Percentiles rank a stretch among this genome's conserved stretches.
Evolutionary conservation across 2,113 vertebrate species (phyloP).

Genomic region (Triplophysa dalaica): DNA sequence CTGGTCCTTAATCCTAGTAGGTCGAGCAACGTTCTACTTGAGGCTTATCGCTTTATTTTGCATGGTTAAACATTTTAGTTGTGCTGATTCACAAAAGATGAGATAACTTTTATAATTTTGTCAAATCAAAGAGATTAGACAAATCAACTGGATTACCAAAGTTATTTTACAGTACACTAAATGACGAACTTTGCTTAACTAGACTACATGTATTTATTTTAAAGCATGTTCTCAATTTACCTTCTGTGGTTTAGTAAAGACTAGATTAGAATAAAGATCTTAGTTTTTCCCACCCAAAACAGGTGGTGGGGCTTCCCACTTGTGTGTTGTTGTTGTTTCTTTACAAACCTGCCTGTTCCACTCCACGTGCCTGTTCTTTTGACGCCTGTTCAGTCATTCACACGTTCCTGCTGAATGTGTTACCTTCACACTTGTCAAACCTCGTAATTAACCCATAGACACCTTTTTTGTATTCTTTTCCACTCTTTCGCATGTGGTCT

Average conservation of each 20-base stretch:
- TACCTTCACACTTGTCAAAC: conserved; percentile 58
- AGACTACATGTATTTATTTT: background rate
- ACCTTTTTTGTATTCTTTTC: background rate
- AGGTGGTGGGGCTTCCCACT: background rate
- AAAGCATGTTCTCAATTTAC: background rate
- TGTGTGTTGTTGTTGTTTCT: background rate
- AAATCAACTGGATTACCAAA: no score
- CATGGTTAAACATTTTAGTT: no score
- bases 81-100: no score
- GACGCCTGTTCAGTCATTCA: conserved; percentile 51
- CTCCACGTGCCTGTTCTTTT: background rate
- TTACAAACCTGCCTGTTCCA: background rate
- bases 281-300: background rate
- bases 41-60: no score
- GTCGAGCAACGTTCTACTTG: no score
- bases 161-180: no score
- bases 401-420: conserved; percentile 62
- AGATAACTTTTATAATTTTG: no score
- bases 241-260: background rate
- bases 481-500: background rate
- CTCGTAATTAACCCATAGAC: background rate
- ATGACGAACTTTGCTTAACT: no score
- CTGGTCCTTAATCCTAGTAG: no score
- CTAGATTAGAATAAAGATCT: background rate
- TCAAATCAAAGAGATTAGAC: no score